A percentile compares a stretch with the other conserved stretches of the same genome.
These are phyloP conservation scores for Pterobdella sp. DNA, from an alignment of 2,888 invertebrate genomes.

Conservation along the genomic window DNA sequence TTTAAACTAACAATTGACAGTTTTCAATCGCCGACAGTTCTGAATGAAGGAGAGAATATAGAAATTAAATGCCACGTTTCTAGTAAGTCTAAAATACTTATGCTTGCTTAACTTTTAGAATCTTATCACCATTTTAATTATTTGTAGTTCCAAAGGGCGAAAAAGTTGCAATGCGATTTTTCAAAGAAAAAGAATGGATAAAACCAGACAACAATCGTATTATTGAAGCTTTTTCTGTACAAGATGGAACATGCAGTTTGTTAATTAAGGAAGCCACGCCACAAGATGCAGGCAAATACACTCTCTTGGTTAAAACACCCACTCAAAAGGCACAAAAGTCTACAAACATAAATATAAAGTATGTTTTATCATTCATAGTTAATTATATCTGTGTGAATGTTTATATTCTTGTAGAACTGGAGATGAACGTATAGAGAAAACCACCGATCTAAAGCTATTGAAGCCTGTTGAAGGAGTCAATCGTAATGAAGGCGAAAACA, in stretches of 20 bases:
- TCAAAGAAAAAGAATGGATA: background rate
- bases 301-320: background rate
- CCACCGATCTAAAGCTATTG: background rate
- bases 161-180: background rate
- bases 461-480: background rate
- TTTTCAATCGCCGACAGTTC: conserved; percentile 6
- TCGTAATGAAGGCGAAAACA: background rate
- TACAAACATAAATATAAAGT: background rate
- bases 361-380: background rate
- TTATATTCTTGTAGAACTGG: background rate
- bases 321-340: background rate
- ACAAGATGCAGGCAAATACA: background rate
- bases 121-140: background rate
- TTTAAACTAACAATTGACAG: background rate
- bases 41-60: conserved; percentile 31
- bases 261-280: background rate
- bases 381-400: background rate
- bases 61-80: conserved; percentile 29
- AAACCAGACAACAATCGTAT: background rate
- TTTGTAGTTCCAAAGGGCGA: background rate
- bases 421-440: background rate
- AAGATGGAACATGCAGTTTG: background rate
- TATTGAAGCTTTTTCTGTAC: background rate
- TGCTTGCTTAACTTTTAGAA: background rate
- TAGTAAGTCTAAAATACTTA: conserved; percentile 13